A percentile compares a stretch with the other conserved stretches of the same genome.
Evolutionary conservation across 2,797 vertebrate species (phyloP).

Genomic region (Halcyon badia): DNA sequence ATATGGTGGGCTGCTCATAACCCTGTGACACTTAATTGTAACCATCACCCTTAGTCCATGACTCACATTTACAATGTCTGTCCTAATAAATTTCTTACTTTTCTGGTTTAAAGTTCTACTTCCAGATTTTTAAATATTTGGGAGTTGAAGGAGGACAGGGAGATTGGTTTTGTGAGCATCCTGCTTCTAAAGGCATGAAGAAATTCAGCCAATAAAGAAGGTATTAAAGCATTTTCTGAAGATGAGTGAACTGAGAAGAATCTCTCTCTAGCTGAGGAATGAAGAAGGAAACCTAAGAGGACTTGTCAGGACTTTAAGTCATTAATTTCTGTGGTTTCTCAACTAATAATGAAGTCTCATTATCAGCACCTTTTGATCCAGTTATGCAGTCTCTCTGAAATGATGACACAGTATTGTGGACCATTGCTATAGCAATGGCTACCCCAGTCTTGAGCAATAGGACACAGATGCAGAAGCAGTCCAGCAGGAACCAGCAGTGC

Average conservation of each 20-base stretch:
- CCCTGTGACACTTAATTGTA: neutral
- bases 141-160: neutral
- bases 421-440: neutral
- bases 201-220: neutral
- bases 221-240: neutral
- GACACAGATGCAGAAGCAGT: neutral
- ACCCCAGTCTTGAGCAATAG: neutral
- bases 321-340: conserved; percentile 3
- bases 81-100: neutral
- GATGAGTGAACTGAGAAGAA: neutral
- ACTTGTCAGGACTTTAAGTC: neutral
- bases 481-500: neutral
- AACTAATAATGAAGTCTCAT: neutral
- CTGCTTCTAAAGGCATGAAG: neutral
- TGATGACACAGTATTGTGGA: neutral
- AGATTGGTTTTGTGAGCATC: neutral
- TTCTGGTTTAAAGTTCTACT: neutral
- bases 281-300: neutral
- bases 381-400: neutral
- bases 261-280: neutral
- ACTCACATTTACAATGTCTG: neutral
- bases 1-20: neutral
- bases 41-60: neutral
- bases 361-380: conserved; percentile 11
- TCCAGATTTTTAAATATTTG: neutral